A percentile compares a stretch with the other conserved stretches of the same genome.
phyloP scores from a whole-genome alignment of 2,888 invertebrate genomes.

The Apodemia duryi region DNA sequence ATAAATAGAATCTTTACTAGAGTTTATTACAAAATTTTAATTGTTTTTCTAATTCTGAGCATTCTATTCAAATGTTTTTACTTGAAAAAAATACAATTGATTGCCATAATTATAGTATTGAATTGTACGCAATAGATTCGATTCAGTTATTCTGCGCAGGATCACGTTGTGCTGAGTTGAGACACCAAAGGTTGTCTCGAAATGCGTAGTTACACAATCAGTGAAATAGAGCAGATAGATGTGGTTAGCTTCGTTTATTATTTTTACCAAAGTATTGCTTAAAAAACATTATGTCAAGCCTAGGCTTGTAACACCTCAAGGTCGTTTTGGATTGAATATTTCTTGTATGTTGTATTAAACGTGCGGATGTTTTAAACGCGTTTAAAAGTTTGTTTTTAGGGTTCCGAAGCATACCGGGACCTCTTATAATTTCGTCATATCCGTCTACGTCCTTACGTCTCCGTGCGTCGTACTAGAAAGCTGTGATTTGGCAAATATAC shows the following conservation, averaged over 20 bases:
- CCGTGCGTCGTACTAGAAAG: no score
- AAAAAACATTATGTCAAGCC: constrained; percentile 25
- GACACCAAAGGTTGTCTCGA: constrained; percentile 49
- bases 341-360: no score
- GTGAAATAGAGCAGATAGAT: constrained; percentile 45
- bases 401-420: no score
- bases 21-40: no score
- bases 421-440: no score
- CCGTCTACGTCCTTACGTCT: no score
- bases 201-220: constrained; percentile 48
- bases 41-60: neutral
- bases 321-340: neutral
- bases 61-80: neutral
- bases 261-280: constrained; percentile 26
- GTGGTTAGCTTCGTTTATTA: constrained; percentile 35
- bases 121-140: constrained; percentile 43
- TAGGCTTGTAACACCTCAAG: constrained; percentile 2
- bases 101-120: constrained; percentile 29
- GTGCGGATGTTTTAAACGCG: no score
- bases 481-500: no score
- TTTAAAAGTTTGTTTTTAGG: no score
- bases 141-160: constrained; percentile 40
- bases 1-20: no score
- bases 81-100: neutral
- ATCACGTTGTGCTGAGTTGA: constrained; percentile 47